Evolutionary conservation across 1,140 invertebrate genomes (phyloP), one percentile per base, ranked within the genome.

Genomic region (Neodiprion fabricii): DNA sequence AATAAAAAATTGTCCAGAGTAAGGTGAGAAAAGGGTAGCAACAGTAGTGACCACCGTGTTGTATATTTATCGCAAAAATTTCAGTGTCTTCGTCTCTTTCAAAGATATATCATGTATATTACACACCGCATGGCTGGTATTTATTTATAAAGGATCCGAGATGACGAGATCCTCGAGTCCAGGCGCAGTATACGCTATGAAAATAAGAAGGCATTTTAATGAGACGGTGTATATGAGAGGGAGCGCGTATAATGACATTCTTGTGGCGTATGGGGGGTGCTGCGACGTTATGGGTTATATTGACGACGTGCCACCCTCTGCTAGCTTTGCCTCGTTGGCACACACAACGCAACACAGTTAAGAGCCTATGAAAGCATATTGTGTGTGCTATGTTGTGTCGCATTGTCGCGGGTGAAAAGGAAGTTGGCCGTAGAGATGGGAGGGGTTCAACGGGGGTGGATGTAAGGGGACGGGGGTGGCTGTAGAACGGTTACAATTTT

Each of bases 151-250:
- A 40, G 28, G 28, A 40, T 40, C 28, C 5, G 28, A 40, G 28
- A 40, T 40, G 28, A 40, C 28, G 28, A 40, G 28, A 5, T 40
- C 28, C 28, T 40, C 28, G 28, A 40, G 5, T 40, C 28, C 28
- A 40, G 28, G 28, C 28, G 11, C 11, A 61, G 67, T 69, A 47
- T 69, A 47, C 67, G 67, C 21, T 69, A 69, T 21, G 40, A 69
- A 69, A 69, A 69, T 69, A 69, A 69, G 67, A 69, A 69, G 67
- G 67, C 67, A 69, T 69, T 69, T 69, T 69, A 69, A 69, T 69
- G 67, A 69, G 67, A 69, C 67, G 40, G 21, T 23, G 40, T 69
- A 69, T 47, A 21, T 23, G 17, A 21, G 21, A 21, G 21, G 40
- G 17, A 21, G 21, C 67, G 21, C 67, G 67, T 23, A 69, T 69